Evolutionary conservation across 35 echinoderm and acorn worm species (phyloP).

Genomic region (Anneissia japonica): DNA sequence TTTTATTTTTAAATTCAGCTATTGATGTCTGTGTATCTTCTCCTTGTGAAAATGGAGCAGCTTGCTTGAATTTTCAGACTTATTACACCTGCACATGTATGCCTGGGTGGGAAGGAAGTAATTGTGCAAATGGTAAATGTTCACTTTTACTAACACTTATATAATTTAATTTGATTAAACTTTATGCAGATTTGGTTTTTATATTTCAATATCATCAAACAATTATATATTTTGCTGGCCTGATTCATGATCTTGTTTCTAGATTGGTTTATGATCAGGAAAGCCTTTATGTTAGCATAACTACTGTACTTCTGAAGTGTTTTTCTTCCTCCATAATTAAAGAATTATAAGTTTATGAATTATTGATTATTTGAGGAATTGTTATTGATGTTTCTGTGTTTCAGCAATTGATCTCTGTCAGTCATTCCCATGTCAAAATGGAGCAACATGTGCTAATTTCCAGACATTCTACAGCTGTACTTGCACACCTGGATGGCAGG

Average conservation of each 20-base stretch:
- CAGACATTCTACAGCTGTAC: slow-evolving; percentile 33
- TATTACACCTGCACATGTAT: slow-evolving; percentile 56
- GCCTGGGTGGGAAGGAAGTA: slow-evolving; percentile 35
- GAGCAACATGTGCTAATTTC: slow-evolving; percentile 44
- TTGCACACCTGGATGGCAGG: slow-evolving; percentile 29
- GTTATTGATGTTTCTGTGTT: background rate
- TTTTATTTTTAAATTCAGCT: background rate
- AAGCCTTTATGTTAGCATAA: background rate
- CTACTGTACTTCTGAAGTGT: background rate
- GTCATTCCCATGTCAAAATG: slow-evolving; percentile 35
- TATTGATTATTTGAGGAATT: no score
- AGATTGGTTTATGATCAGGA: background rate
- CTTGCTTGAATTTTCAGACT: slow-evolving; percentile 34
- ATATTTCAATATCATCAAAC: no score
- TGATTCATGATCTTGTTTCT: background rate
- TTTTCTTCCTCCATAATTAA: no score
- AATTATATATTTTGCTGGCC: no score
- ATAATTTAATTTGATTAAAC: no score
- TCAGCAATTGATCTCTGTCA: slow-evolving; percentile 37
- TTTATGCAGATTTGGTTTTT: no score
- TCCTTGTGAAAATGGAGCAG: slow-evolving; percentile 67
- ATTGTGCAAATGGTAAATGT: slow-evolving; percentile 26
- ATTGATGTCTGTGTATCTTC: slow-evolving; percentile 37
- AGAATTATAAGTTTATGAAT: no score
- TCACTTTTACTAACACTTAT: no score